Percentiles rank a stretch among this genome's conserved stretches.
Conservation (phyloP, 2,797 vertebrate genomes). For the Coilia nasus region DNA sequence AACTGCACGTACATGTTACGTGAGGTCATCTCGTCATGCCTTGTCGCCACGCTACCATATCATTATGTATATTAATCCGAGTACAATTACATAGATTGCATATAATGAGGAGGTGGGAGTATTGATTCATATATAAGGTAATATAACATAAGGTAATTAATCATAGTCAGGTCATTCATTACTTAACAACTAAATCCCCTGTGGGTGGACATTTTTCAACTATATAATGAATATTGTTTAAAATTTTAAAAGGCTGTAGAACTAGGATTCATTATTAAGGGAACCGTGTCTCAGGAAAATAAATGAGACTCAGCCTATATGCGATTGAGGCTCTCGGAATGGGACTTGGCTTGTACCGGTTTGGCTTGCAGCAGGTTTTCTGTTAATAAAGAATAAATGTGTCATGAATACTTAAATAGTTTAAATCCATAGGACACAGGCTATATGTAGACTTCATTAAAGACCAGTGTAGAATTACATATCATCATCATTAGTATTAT, state of each 20-base stretch:
- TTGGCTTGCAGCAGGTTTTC: background rate
- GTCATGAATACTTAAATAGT: background rate
- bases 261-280: background rate
- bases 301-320: background rate
- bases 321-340: background rate
- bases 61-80: background rate
- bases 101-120: background rate
- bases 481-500: no score
- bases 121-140: background rate
- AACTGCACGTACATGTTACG: background rate
- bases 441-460: background rate
- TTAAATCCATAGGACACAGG: background rate
- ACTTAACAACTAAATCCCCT: background rate
- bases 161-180: background rate
- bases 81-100: background rate
- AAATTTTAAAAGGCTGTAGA: slow-evolving; percentile 4
- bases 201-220: background rate
- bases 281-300: background rate
- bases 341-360: background rate
- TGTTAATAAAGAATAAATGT: background rate
- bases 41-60: slow-evolving; percentile 1
- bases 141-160: background rate
- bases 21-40: background rate
- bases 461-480: background rate
- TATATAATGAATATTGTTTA: slow-evolving; percentile 3